These are phyloP conservation scores for Lasioglossum vierecki DNA, from an alignment of 2,888 invertebrate species.

Conservation along the genomic window DNA sequence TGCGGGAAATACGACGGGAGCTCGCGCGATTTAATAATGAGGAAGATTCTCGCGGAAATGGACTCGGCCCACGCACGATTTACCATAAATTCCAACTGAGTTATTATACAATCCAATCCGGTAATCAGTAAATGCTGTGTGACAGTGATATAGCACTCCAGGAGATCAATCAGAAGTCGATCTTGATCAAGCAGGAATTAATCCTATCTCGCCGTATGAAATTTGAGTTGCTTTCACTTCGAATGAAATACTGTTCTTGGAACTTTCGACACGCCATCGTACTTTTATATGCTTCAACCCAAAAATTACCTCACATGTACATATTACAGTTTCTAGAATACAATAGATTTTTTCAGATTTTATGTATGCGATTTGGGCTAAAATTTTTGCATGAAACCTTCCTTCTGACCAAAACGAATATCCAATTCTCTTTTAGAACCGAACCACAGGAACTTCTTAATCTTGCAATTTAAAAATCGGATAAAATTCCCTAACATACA, in stretches of 20 bases:
- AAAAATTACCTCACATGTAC: neutral
- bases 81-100: neutral
- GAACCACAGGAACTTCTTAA: neutral
- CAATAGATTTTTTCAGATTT: neutral
- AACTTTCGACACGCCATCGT: neutral
- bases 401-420: neutral
- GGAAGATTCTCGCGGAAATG: conserved; percentile 2
- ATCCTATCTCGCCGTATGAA: neutral
- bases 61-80: neutral
- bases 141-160: neutral
- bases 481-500: neutral
- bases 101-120: neutral
- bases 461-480: neutral
- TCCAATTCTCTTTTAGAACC: neutral
- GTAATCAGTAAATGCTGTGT: neutral
- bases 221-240: neutral
- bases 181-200: neutral
- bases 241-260: neutral
- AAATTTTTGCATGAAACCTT: neutral
- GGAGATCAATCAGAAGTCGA: neutral
- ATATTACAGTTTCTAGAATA: neutral
- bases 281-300: neutral
- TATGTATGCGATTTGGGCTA: neutral
- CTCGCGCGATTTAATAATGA: neutral
- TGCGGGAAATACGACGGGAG: neutral